These are phyloP conservation scores for Hystrix cristata DNA, from an alignment of 2,113 vertebrate species.

Conservation along the genomic window DNA sequence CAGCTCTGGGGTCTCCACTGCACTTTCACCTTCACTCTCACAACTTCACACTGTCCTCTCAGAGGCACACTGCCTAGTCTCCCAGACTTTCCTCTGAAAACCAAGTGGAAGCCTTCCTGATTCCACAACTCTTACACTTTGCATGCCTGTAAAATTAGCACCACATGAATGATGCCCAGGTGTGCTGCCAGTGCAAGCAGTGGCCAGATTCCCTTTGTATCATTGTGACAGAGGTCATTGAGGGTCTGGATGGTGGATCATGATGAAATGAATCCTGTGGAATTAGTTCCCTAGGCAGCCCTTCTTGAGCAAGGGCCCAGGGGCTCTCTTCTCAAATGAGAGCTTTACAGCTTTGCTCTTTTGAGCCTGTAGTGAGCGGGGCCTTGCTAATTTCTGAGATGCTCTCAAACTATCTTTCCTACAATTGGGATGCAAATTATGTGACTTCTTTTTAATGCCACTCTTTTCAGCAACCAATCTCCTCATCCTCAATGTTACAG, in stretches of 20 bases:
- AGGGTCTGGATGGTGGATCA: not conserved
- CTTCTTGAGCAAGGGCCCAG: not conserved
- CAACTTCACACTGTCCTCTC: not conserved
- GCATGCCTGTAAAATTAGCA: not conserved
- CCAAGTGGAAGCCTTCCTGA: not conserved
- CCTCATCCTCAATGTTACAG: not conserved
- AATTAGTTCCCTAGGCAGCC: not conserved
- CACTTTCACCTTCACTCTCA: not conserved
- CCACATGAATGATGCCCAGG: not conserved
- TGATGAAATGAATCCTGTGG: not conserved
- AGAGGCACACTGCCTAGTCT: not conserved
- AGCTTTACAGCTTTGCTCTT: not conserved
- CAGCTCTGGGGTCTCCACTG: not conserved
- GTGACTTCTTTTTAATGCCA: not conserved
- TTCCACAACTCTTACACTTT: not conserved
- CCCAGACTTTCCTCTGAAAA: not conserved
- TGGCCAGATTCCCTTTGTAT: not conserved
- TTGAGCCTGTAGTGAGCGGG: not conserved
- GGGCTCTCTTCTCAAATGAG: not conserved
- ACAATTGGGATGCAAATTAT: not conserved
- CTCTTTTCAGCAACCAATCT: not conserved
- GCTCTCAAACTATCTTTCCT: not conserved
- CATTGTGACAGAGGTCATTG: not conserved
- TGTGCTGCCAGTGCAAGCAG: not conserved
- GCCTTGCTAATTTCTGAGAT: not conserved